phyloP scores from a whole-genome alignment of 1,140 invertebrate species.

The Neodiprion lecontei region DNA sequence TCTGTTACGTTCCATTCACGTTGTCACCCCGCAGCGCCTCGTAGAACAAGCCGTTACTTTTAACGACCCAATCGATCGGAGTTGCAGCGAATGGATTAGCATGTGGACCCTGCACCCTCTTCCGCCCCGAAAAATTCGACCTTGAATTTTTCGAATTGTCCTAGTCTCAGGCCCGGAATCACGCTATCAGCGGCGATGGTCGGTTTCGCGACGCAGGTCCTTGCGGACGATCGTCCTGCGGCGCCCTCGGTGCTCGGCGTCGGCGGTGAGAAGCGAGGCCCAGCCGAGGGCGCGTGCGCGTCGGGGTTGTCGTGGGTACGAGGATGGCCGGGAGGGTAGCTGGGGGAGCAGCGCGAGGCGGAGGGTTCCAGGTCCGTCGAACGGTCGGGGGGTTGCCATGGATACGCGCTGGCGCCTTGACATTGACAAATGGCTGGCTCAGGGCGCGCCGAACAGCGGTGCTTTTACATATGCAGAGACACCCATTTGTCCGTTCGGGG shows the following conservation, averaged over 20 bases:
- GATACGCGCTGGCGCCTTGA: conserved; percentile 62
- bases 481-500: conserved; percentile 60
- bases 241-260: conserved; percentile 29
- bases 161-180: conserved; percentile 6
- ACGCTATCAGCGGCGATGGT: conserved; percentile 15
- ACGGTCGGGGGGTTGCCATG: conserved; percentile 56
- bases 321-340: conserved; percentile 15
- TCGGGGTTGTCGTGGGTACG: conserved; percentile 14
- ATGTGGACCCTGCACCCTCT: conserved; percentile 26
- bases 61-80: background rate
- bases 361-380: conserved; percentile 36
- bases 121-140: conserved; percentile 8
- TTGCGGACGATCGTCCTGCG: conserved; percentile 22
- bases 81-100: conserved; percentile 10
- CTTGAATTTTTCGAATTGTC: background rate
- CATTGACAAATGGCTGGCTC: conserved; percentile 63
- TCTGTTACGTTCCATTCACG: too few species aligned
- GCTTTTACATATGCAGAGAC: conserved; percentile 64
- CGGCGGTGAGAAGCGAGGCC: conserved; percentile 16
- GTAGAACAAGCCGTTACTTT: too few species aligned
- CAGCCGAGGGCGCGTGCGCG: conserved; percentile 28
- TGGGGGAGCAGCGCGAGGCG: background rate
- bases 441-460: conserved; percentile 61
- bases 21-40: too few species aligned
- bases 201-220: conserved; percentile 20